These are phyloP conservation scores for Hapalemur alaotrensis DNA, from an alignment of 2,797 vertebrate species.

Conservation along the genomic window DNA sequence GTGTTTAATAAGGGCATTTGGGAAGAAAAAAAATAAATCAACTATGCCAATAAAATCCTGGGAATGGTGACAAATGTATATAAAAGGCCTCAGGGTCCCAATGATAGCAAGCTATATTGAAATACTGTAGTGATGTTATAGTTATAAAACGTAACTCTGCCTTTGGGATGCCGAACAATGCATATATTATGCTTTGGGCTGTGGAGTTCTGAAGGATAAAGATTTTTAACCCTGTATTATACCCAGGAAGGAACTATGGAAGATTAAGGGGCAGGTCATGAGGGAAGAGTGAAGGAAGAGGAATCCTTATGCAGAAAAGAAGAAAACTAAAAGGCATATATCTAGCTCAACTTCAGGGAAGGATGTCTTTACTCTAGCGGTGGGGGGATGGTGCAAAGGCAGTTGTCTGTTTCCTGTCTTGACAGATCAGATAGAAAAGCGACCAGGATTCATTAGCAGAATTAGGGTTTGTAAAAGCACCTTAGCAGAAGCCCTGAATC, in stretches of 20 bases:
- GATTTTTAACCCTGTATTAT: neutral
- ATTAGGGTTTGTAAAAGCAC: neutral
- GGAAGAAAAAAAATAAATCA: constrained; percentile 54
- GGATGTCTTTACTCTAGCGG: neutral
- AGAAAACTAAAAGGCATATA: neutral
- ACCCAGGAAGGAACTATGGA: neutral
- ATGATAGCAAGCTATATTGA: constrained; percentile 13
- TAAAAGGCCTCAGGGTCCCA: constrained; percentile 49
- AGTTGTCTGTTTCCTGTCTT: neutral
- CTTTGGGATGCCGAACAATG: constrained; percentile 6
- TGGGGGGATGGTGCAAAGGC: neutral
- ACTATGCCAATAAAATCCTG: constrained; percentile 35
- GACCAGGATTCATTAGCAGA: neutral
- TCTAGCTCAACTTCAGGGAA: neutral
- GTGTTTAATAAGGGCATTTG: constrained; percentile 51
- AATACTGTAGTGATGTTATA: constrained; percentile 42
- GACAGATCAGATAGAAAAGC: neutral
- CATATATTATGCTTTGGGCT: neutral
- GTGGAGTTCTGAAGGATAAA: neutral
- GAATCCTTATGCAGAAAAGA: neutral
- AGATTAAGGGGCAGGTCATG: neutral
- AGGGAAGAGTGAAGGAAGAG: neutral
- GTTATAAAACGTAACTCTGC: neutral
- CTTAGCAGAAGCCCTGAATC: neutral
- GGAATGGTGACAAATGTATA: constrained; percentile 35